Percentiles rank a stretch among this genome's conserved stretches.
These are phyloP conservation scores for Pherbina coryleti DNA, from an alignment of 2,888 invertebrate species.

Conservation along the genomic window DNA sequence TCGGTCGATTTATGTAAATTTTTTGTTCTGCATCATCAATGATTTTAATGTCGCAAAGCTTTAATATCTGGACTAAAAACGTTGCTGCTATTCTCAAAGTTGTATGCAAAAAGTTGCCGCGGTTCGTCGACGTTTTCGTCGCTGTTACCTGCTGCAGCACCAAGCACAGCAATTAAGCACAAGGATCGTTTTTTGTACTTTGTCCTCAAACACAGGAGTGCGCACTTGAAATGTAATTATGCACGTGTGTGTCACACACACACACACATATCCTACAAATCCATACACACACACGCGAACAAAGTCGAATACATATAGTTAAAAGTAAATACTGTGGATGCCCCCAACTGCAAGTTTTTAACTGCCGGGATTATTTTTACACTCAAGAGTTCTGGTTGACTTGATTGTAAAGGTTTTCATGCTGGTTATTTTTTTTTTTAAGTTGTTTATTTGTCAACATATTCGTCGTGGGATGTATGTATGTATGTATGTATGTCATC, in stretches of 20 bases:
- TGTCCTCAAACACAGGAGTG: not conserved
- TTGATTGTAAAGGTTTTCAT: not conserved
- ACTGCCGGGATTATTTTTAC: not conserved
- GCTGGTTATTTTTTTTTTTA: not conserved
- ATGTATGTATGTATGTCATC: not conserved
- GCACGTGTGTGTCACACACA: conserved; percentile 2
- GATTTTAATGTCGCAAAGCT: no score
- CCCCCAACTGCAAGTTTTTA: conserved; percentile 2
- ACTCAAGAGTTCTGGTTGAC: conserved; percentile 1
- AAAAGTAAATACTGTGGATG: not conserved
- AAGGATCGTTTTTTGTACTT: not conserved
- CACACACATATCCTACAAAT: not conserved
- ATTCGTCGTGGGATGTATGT: not conserved
- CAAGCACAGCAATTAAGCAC: conserved; percentile 9
- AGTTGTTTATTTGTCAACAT: not conserved
- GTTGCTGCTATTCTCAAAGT: no score
- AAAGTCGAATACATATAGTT: not conserved
- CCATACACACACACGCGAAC: not conserved
- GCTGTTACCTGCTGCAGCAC: not conserved
- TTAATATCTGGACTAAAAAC: no score
- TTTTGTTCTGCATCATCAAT: no score
- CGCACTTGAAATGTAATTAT: conserved; percentile 7
- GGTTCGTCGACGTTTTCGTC: no score
- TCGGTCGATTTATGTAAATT: no score
- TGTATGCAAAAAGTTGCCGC: no score